Conservation (phyloP, 1,140 invertebrate species). For the Aphaenogaster rudis region DNA sequence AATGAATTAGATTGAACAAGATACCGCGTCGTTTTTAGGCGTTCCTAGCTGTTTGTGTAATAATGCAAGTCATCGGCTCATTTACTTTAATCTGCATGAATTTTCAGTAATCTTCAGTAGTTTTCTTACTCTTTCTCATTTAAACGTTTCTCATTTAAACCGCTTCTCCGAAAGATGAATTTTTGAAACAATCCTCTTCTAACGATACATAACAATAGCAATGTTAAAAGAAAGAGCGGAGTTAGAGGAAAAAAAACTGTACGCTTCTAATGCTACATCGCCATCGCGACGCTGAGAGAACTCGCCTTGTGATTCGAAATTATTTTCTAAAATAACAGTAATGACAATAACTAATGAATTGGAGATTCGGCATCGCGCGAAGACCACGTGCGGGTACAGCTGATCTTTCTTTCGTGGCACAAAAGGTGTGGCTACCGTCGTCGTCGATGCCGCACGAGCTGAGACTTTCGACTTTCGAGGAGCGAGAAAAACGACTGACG, state of each 20-base stretch:
- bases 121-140: too few species aligned
- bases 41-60: background rate
- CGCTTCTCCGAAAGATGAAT: background rate
- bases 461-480: slow-evolving; percentile 37
- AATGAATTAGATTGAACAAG: background rate
- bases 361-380: background rate
- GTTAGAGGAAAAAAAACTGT: background rate
- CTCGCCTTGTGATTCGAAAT: background rate
- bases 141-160: too few species aligned
- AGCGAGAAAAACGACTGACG: slow-evolving; percentile 50
- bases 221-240: background rate
- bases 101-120: background rate
- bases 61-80: background rate
- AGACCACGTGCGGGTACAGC: background rate
- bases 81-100: background rate
- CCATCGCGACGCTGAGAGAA: background rate
- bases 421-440: slow-evolving; percentile 42
- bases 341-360: slow-evolving; percentile 28
- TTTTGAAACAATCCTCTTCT: background rate
- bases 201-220: background rate
- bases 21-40: background rate
- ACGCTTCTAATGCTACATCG: background rate
- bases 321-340: slow-evolving; percentile 30
- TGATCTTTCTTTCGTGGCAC: slow-evolving; percentile 11
- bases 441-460: background rate